Evolutionary conservation across 2,797 vertebrate species (phyloP), one percentile per base, ranked within the genome.

Genomic region (Acridotheres tristis): DNA sequence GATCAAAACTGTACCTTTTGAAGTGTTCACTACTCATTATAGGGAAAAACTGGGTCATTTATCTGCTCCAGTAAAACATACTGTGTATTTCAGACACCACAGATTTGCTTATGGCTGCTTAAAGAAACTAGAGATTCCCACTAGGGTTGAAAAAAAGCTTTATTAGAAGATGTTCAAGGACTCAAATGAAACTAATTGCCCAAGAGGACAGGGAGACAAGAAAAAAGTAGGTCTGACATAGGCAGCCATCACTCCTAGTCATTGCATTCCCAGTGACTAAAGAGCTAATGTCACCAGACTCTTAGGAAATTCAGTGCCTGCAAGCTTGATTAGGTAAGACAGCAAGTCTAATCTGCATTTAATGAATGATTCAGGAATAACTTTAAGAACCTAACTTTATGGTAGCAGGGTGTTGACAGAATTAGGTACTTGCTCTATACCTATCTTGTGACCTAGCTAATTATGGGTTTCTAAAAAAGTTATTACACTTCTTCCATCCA

Each of bases 291-390:
- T 87, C 75, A 58, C 65, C 23, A 95, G 74, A 73, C 77, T 89
- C 74, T 43, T 47, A 68, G 55, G 89, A 91, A 92, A 63, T 76
- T 75, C 93, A 78, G 69, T 3, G 22, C 57, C 85, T 85, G 68
- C 65, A 86, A 92, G 27, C 66, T 66, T 94, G 86, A 96, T 96
- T 92, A 86, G 57, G 32, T 84, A 91, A 94, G 63, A 89, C 86
- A 94, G 75, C 53, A 88, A 88, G 79, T 36, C 80, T 97, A 94
- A 89, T 90, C 84, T 90, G 74, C 78, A 83, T 93, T 85, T 96
- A 85, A 95, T 85, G 91, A 92, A 93, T 69, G 82, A 83, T 79
- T 88, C 90, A 88, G 81, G 73, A 92, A 68, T 58, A 72, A 89
- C 72, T 84, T 76, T 34, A 61, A 78, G 45, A 79, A 10, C 48